These are phyloP conservation scores for Pherbina coryleti DNA, from an alignment of 2,888 invertebrate genomes.

Conservation along the genomic window DNA sequence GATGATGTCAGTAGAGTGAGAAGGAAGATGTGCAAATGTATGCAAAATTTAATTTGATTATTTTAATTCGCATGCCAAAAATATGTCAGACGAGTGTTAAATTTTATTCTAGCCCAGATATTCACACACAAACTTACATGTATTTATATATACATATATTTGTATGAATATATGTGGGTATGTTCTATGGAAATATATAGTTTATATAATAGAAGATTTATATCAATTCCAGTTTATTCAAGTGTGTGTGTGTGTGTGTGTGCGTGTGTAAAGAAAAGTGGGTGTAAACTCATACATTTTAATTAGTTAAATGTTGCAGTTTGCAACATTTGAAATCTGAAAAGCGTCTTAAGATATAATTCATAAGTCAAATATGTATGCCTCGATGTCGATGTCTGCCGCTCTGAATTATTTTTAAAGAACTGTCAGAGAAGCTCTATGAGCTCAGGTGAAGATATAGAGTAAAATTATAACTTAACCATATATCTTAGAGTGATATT, in stretches of 20 bases:
- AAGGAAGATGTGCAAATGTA: not conserved
- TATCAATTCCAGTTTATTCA: not conserved
- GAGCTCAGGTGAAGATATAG: too few species aligned
- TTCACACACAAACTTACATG: not conserved
- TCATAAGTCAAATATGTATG: not conserved
- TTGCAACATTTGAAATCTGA: not conserved
- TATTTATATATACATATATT: not conserved
- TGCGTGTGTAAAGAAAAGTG: not conserved
- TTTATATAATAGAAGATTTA: not conserved
- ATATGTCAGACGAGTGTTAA: slow-evolving; percentile 34
- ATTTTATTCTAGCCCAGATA: not conserved
- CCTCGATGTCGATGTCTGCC: too few species aligned
- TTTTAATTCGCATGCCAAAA: slow-evolving; percentile 37
- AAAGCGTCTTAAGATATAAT: too few species aligned
- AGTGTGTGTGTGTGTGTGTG: slow-evolving; percentile 1
- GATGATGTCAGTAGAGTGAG: slow-evolving; percentile 1
- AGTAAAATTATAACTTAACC: too few species aligned
- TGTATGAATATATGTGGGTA: too few species aligned
- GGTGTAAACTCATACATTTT: slow-evolving; percentile 6
- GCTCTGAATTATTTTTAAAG: too few species aligned
- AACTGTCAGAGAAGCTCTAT: too few species aligned
- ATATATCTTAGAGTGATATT: too few species aligned
- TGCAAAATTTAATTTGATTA: slow-evolving; percentile 37
- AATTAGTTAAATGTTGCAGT: slow-evolving; percentile 13
- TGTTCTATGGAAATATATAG: not conserved